Conservation (phyloP, 2,113 vertebrate genomes). For the Ancistrus triradiatus region DNA sequence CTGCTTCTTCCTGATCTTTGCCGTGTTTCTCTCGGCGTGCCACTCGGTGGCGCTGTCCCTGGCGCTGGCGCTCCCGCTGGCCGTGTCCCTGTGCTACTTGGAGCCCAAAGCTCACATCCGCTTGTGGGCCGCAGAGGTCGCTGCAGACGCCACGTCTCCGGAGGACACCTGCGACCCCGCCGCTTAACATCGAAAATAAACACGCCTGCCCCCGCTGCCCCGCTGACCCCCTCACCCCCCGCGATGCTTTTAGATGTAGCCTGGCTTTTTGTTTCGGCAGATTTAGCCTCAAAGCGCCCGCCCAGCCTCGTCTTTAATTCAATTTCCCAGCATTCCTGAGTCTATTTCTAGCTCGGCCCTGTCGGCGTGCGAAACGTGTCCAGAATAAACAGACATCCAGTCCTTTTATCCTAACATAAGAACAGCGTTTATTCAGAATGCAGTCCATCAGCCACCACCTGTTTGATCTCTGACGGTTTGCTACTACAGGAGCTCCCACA, state of each 20-base stretch:
- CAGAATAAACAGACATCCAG: too few relatives aligned
- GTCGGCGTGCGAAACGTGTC: too few relatives aligned
- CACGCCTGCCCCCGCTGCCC: neutral
- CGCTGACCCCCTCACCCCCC: neutral
- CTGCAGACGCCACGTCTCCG: slow-evolving; percentile 35
- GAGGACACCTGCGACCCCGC: slow-evolving; percentile 82
- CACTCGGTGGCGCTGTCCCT: slow-evolving; percentile 85
- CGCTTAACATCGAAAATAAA: slow-evolving; percentile 63
- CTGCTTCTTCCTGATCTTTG: slow-evolving; percentile 80
- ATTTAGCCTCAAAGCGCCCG: neutral
- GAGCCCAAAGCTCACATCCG: slow-evolving; percentile 72
- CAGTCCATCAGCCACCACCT: too few relatives aligned
- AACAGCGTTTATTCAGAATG: too few relatives aligned
- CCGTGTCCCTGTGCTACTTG: slow-evolving; percentile 87
- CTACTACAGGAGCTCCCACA: too few relatives aligned
- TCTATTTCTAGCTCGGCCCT: slow-evolving; percentile 18
- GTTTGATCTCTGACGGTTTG: too few relatives aligned
- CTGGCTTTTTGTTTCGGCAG: neutral
- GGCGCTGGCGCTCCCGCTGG: slow-evolving; percentile 83
- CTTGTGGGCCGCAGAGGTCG: slow-evolving; percentile 1
- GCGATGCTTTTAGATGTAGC: neutral
- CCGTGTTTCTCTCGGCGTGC: slow-evolving; percentile 85
- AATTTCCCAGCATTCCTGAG: slow-evolving; percentile 20
- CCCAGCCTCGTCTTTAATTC: neutral
- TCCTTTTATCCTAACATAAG: too few relatives aligned